Percentiles rank a stretch among this genome's conserved stretches.
Evolutionary conservation across 1,140 invertebrate species (phyloP).

Genomic region (Spodoptera frugiperda): DNA sequence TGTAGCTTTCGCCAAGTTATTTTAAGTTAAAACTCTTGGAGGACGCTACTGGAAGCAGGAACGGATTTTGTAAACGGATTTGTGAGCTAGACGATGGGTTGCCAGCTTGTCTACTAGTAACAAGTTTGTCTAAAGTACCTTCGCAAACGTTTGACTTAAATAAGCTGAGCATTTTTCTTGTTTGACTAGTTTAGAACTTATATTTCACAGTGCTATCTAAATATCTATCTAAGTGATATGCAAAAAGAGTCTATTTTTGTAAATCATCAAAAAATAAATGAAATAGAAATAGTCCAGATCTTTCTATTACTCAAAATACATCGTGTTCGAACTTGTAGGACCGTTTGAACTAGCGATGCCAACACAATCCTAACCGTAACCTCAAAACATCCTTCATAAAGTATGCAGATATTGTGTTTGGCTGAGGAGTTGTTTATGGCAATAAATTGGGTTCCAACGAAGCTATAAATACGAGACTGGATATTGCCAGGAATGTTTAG

Average conservation of each 20-base stretch:
- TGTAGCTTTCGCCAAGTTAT: conserved; percentile 56
- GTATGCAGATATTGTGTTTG: conserved; percentile 34
- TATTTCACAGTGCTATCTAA: too few species aligned
- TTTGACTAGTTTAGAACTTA: not conserved
- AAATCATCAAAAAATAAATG: too few species aligned
- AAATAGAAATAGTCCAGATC: too few species aligned
- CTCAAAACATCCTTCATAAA: conserved; percentile 30
- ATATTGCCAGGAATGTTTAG: conserved; percentile 34
- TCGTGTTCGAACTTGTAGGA: too few species aligned
- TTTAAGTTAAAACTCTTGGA: conserved; percentile 45
- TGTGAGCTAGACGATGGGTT: conserved; percentile 11
- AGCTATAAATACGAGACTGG: conserved; percentile 29
- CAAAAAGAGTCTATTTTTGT: too few species aligned
- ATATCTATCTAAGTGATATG: too few species aligned
- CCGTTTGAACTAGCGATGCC: not conserved
- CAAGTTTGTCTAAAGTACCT: conserved; percentile 7
- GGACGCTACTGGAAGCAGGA: conserved; percentile 20
- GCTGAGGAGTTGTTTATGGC: conserved; percentile 24
- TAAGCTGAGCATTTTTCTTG: not conserved
- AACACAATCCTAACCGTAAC: not conserved
- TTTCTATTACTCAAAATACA: too few species aligned
- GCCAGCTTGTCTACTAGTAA: not conserved
- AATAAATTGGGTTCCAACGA: conserved; percentile 35
- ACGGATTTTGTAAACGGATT: conserved; percentile 43
- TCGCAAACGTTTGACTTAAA: not conserved